A percentile compares a stretch with the other conserved stretches of the same genome.
Evolutionary conservation across 1,140 invertebrate genomes (phyloP).

Genomic region (Drosophila murphyi): DNA sequence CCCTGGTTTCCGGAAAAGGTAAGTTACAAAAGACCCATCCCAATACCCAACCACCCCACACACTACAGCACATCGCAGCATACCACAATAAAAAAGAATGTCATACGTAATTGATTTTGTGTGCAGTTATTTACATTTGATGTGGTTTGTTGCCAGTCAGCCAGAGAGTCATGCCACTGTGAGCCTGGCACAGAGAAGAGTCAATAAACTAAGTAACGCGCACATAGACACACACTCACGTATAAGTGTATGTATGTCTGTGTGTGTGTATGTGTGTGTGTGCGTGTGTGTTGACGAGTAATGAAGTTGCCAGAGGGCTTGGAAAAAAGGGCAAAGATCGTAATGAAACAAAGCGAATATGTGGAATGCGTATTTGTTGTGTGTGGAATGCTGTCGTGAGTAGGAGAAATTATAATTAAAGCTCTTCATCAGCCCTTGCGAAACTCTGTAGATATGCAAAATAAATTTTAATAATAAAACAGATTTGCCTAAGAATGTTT

Average conservation of each 20-base stretch:
- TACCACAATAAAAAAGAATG: slow-evolving; percentile 37
- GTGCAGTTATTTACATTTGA: slow-evolving; percentile 53
- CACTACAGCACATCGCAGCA: not conserved
- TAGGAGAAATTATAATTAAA: slow-evolving; percentile 40
- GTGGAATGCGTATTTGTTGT: slow-evolving; percentile 21
- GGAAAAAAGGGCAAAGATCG: slow-evolving; percentile 50
- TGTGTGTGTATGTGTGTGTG: slow-evolving; percentile 19
- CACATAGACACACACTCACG: slow-evolving; percentile 7
- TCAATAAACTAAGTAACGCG: slow-evolving; percentile 44
- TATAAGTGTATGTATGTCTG: not conserved
- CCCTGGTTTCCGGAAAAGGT: slow-evolving; percentile 97
- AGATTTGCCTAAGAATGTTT: slow-evolving; percentile 19
- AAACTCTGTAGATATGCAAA: not conserved
- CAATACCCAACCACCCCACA: not conserved
- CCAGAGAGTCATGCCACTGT: slow-evolving; percentile 11
- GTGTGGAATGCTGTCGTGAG: slow-evolving; percentile 34
- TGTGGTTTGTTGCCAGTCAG: slow-evolving; percentile 43
- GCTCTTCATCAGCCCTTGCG: slow-evolving; percentile 7
- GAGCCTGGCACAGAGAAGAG: slow-evolving; percentile 26
- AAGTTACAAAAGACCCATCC: slow-evolving; percentile 72
- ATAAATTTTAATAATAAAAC: not conserved
- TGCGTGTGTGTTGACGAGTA: slow-evolving; percentile 55
- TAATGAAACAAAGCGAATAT: slow-evolving; percentile 56
- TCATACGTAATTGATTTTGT: slow-evolving; percentile 78
- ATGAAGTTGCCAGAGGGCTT: slow-evolving; percentile 56